These are phyloP conservation scores for Plagodis dolabraria DNA, from an alignment of 2,888 invertebrate species.

Conservation along the genomic window DNA sequence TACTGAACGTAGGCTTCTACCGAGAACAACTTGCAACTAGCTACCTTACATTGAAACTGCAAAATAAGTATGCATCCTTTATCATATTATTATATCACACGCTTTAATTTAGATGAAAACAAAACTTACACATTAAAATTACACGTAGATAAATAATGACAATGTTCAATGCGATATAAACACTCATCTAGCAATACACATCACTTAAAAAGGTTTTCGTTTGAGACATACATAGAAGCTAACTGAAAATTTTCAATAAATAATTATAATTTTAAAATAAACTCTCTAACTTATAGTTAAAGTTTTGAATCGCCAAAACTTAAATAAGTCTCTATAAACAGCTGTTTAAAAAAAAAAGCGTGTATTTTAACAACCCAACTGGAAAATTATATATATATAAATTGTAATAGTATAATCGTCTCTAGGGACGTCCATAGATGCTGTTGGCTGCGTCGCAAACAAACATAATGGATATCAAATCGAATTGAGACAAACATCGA, in stretches of 20 bases:
- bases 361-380: slow-evolving; percentile 47
- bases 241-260: slow-evolving; percentile 73
- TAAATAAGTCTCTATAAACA: slow-evolving; percentile 80
- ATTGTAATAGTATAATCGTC: slow-evolving; percentile 50
- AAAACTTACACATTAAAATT: slow-evolving; percentile 44
- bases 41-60: slow-evolving; percentile 73
- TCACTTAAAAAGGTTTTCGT: slow-evolving; percentile 57
- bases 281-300: slow-evolving; percentile 84
- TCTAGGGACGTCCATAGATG: slow-evolving; percentile 69
- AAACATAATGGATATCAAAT: slow-evolving; percentile 73
- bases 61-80: slow-evolving; percentile 59
- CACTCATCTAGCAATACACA: slow-evolving; percentile 60
- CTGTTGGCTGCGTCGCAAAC: slow-evolving; percentile 75
- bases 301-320: slow-evolving; percentile 83
- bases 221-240: slow-evolving; percentile 62
- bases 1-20: slow-evolving; percentile 65
- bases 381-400: slow-evolving; percentile 12
- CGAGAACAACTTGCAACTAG: slow-evolving; percentile 53
- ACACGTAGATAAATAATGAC: slow-evolving; percentile 35
- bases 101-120: slow-evolving; percentile 72
- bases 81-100: slow-evolving; percentile 80
- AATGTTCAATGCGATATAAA: slow-evolving; percentile 57
- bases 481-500: slow-evolving; percentile 66
- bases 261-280: slow-evolving; percentile 60
- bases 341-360: slow-evolving; percentile 55